Evolutionary conservation across 2,113 vertebrate species (phyloP).

Genomic region (Hoplias malabaricus): DNA sequence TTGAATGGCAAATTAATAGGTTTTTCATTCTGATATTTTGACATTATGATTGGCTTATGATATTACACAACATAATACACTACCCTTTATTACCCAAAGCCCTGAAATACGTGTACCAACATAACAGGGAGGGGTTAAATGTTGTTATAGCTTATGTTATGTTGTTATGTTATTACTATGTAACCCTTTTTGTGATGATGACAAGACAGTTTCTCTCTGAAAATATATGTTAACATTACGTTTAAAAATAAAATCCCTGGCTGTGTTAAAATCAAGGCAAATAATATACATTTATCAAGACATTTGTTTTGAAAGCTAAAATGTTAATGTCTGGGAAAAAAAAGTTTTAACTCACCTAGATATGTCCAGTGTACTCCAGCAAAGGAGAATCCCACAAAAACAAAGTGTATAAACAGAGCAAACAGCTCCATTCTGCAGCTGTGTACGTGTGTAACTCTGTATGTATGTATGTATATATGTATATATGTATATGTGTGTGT

Average conservation of each 20-base stretch:
- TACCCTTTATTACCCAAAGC: background rate
- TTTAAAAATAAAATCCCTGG: too few relatives aligned
- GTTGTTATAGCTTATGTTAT: too few relatives aligned
- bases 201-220: too few relatives aligned
- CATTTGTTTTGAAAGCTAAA: too few relatives aligned
- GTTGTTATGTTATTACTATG: too few relatives aligned
- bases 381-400: constrained; percentile 44
- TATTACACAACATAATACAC: background rate
- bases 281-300: too few relatives aligned
- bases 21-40: background rate
- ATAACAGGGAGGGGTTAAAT: too few relatives aligned
- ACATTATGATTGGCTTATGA: too few relatives aligned
- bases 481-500: background rate
- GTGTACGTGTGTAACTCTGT: background rate
- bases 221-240: too few relatives aligned
- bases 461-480: background rate
- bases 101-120: background rate
- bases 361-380: constrained; percentile 76
- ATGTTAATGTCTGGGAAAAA: background rate
- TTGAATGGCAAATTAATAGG: background rate
- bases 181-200: too few relatives aligned
- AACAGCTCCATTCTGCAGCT: constrained; percentile 59
- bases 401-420: constrained; percentile 44
- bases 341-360: constrained; percentile 58
- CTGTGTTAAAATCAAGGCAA: too few relatives aligned